phyloP scores from a whole-genome alignment of 2,888 invertebrate species.

The Dryobotodes eremita region DNA sequence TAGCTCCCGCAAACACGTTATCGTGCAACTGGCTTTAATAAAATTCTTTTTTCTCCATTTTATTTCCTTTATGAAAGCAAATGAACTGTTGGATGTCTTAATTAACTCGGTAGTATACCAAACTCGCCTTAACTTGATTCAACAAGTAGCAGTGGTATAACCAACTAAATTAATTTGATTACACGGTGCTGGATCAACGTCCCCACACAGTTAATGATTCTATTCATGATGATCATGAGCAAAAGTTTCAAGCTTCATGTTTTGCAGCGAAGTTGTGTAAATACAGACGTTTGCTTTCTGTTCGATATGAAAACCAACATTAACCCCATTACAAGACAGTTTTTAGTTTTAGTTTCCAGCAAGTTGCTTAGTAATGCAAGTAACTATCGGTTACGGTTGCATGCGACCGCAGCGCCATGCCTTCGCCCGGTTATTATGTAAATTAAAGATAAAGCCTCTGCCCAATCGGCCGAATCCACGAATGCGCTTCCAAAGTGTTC shows the following conservation, averaged over 20 bases:
- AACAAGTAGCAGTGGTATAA: constrained; percentile 63
- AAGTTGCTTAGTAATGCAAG: constrained; percentile 50
- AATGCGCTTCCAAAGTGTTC: constrained; percentile 89
- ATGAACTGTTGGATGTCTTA: constrained; percentile 64
- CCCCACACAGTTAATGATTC: constrained; percentile 45
- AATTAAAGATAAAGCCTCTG: constrained; percentile 81
- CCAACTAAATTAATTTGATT: constrained; percentile 62
- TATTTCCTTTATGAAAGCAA: constrained; percentile 65
- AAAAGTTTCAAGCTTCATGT: constrained; percentile 38
- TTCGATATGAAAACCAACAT: constrained; percentile 35
- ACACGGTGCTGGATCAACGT: constrained; percentile 45
- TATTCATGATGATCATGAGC: constrained; percentile 48
- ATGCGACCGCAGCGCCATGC: constrained; percentile 57
- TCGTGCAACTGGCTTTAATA: constrained; percentile 59
- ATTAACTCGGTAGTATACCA: constrained; percentile 62
- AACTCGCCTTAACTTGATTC: constrained; percentile 66
- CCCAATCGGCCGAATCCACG: constrained; percentile 85
- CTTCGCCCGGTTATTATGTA: constrained; percentile 82
- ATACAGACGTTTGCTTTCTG: constrained; percentile 19
- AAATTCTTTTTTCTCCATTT: constrained; percentile 56
- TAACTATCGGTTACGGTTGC: constrained; percentile 68
- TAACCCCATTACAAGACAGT: constrained; percentile 48
- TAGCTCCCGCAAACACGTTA: constrained; percentile 68
- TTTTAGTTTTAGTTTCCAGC: constrained; percentile 49
- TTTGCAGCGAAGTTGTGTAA: constrained; percentile 21